Conservation (phyloP, 2,797 vertebrate species). For the Trematomus bernacchii region DNA sequence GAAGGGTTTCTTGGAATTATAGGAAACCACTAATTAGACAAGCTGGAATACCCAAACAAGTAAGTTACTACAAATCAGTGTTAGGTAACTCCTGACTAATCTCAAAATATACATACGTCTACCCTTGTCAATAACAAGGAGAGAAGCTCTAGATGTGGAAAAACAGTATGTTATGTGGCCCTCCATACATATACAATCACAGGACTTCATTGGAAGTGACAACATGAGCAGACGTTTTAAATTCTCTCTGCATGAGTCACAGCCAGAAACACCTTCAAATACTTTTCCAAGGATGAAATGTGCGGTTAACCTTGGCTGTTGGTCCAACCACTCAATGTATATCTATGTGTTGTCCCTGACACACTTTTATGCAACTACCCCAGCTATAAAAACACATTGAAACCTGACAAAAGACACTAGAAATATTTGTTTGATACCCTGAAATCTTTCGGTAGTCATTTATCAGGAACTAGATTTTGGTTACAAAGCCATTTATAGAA, state of each 20-base stretch:
- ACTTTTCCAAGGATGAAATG: conserved; percentile 13
- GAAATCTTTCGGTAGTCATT: not conserved
- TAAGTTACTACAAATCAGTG: not conserved
- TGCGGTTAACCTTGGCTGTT: not conserved
- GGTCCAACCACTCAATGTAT: not conserved
- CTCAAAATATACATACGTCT: not conserved
- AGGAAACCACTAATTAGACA: not conserved
- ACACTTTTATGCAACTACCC: not conserved
- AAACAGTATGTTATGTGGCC: not conserved
- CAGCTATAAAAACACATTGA: not conserved
- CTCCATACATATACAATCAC: not conserved
- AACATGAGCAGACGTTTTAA: conserved; percentile 22
- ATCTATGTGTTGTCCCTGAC: not conserved
- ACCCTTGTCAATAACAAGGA: not conserved
- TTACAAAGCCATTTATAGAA: not conserved
- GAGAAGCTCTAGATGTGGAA: not conserved
- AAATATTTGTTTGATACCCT: not conserved
- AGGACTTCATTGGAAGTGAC: conserved; percentile 24
- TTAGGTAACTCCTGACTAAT: not conserved
- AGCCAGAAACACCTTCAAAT: not conserved
- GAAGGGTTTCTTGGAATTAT: not conserved
- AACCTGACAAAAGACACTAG: not conserved
- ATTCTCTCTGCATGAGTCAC: not conserved
- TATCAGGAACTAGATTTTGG: not conserved
- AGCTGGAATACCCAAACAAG: not conserved